phyloP scores from a whole-genome alignment of 2,113 vertebrate genomes.

The Podocnemis expansa region DNA sequence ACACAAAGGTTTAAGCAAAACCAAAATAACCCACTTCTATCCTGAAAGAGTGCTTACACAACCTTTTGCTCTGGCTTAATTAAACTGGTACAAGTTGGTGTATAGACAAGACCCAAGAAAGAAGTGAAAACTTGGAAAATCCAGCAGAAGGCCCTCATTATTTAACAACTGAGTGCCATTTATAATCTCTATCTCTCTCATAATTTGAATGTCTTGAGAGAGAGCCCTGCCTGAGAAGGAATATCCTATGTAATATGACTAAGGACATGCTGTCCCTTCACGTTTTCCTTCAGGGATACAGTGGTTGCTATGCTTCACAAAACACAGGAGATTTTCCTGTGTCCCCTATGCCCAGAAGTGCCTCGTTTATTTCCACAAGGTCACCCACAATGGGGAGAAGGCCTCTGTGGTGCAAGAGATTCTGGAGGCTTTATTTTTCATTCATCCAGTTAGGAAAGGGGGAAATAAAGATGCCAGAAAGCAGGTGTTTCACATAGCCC shows the following conservation, averaged over 20 bases:
- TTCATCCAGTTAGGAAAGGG: conserved; percentile 27
- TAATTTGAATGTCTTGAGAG: neutral
- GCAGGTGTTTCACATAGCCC: neutral
- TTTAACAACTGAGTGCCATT: neutral
- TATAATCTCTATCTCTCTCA: neutral
- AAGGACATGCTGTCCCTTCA: neutral
- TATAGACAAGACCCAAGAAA: neutral
- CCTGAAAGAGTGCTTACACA: neutral
- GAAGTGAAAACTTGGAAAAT: neutral
- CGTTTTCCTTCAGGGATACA: neutral
- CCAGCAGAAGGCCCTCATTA: neutral
- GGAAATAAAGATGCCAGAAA: conserved; percentile 1
- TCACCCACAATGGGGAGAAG: neutral
- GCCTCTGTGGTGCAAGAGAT: neutral
- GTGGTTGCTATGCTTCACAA: neutral
- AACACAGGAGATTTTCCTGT: neutral
- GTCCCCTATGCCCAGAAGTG: neutral
- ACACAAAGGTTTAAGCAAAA: neutral
- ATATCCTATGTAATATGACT: neutral
- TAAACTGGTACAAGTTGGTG: neutral
- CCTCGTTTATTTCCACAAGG: neutral
- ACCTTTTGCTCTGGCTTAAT: neutral
- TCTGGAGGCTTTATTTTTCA: neutral
- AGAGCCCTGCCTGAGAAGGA: neutral
- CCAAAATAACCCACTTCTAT: neutral